Conservation (phyloP, 2,797 vertebrate genomes). For the Acrossocheilus fasciatus region DNA sequence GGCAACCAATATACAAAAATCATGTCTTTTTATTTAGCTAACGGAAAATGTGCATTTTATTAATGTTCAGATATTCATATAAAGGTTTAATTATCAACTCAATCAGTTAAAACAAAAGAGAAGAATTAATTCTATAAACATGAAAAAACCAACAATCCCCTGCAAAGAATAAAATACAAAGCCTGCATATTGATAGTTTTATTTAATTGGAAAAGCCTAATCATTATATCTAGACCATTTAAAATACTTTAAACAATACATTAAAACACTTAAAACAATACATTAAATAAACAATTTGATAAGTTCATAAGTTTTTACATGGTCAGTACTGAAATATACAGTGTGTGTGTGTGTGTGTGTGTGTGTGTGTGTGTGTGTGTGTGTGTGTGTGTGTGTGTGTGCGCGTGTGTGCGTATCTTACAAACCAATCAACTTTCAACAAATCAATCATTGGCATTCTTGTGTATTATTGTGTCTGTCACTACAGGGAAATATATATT, state of each 20-base stretch:
- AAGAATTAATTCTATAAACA: neutral
- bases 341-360: no score
- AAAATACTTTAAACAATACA: neutral
- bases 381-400: no score
- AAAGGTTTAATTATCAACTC: no score
- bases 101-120: no score
- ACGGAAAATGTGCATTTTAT: no score
- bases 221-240: neutral
- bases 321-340: no score
- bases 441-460: neutral
- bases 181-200: neutral
- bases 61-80: no score
- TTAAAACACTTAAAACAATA: neutral
- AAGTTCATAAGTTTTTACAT: no score
- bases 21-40: neutral
- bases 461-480: neutral
- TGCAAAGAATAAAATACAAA: neutral
- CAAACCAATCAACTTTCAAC: neutral
- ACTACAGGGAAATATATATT: neutral
- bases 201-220: neutral
- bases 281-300: no score
- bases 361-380: no score
- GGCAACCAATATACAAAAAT: neutral
- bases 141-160: neutral
- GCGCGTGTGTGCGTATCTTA: neutral